Percentiles rank a stretch among this genome's conserved stretches.
Evolutionary conservation across 2,113 vertebrate genomes (phyloP).

Genomic region (Syngnathoides biaculeatus): DNA sequence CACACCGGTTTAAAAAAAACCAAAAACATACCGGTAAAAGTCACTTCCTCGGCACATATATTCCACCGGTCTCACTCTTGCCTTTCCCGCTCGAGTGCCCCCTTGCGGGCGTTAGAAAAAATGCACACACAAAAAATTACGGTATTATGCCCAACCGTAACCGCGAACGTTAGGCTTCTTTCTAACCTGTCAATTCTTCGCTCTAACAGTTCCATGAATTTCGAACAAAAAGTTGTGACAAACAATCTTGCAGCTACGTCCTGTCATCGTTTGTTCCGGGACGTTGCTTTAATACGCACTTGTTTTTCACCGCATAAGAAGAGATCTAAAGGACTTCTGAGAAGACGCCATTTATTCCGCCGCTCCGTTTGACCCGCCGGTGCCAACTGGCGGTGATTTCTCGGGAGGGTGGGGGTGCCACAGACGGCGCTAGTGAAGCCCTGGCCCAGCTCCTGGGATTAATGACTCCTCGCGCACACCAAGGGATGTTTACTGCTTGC

Average conservation of each 20-base stretch:
- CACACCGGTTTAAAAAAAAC: too few species aligned
- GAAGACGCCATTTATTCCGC: slow-evolving; percentile 50
- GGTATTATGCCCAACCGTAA: too few species aligned
- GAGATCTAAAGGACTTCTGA: slow-evolving; percentile 47
- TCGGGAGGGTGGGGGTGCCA: slow-evolving; percentile 25
- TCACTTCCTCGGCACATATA: too few species aligned
- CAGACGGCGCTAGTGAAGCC: slow-evolving; percentile 59
- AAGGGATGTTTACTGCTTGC: slow-evolving; percentile 74
- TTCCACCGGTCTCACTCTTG: too few species aligned
- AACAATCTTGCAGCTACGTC: background rate
- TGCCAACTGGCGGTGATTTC: slow-evolving; percentile 70
- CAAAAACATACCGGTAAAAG: too few species aligned
- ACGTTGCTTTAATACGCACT: slow-evolving; percentile 15
- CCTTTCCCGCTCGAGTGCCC: too few species aligned
- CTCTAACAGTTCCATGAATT: too few species aligned
- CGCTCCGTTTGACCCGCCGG: slow-evolving; percentile 53
- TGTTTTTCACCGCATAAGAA: slow-evolving; percentile 40
- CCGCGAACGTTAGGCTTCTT: too few species aligned
- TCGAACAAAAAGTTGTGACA: background rate
- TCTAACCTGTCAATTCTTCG: too few species aligned
- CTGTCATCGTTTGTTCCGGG: background rate
- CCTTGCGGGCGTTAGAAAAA: too few species aligned
- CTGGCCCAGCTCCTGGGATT: slow-evolving; percentile 62
- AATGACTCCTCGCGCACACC: slow-evolving; percentile 68
- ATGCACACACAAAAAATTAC: too few species aligned